A percentile compares a stretch with the other conserved stretches of the same genome.
Evolutionary conservation across 2,797 vertebrate species (phyloP).

Genomic region (Helarctos malayanus): DNA sequence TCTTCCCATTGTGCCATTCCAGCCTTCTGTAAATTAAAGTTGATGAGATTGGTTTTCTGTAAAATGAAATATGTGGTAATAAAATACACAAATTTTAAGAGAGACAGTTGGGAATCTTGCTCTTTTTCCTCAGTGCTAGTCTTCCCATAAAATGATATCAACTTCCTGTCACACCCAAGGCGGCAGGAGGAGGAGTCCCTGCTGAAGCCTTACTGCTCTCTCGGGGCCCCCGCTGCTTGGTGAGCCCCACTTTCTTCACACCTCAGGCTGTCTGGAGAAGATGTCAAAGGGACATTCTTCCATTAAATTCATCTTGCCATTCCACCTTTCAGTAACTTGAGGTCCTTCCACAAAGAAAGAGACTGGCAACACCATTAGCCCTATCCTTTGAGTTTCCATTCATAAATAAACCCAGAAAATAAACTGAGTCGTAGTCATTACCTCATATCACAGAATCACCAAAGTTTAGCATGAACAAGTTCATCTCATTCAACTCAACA

Average conservation of each 20-base stretch:
- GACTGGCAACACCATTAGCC: background rate
- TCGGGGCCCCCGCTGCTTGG: too few species aligned
- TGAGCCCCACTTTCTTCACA: background rate
- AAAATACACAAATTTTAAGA: background rate
- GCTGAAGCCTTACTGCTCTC: background rate
- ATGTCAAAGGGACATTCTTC: background rate
- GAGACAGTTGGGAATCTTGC: background rate
- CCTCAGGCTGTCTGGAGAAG: background rate
- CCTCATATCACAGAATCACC: background rate
- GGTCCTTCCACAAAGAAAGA: background rate
- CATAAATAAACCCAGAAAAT: background rate
- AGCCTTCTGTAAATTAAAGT: background rate
- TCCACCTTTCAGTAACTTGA: slow-evolving; percentile 6
- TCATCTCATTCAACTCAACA: background rate
- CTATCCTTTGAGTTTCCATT: background rate
- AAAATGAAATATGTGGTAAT: slow-evolving; percentile 21
- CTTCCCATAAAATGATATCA: background rate
- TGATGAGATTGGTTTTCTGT: background rate
- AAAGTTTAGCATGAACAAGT: background rate
- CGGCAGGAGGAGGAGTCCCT: background rate
- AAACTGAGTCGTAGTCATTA: slow-evolving; percentile 1
- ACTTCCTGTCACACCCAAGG: background rate
- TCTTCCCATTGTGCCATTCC: background rate
- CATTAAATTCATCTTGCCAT: background rate
- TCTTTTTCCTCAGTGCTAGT: background rate